Evolutionary conservation across 2,797 vertebrate genomes (phyloP).

Genomic region (Anas bernieri): DNA sequence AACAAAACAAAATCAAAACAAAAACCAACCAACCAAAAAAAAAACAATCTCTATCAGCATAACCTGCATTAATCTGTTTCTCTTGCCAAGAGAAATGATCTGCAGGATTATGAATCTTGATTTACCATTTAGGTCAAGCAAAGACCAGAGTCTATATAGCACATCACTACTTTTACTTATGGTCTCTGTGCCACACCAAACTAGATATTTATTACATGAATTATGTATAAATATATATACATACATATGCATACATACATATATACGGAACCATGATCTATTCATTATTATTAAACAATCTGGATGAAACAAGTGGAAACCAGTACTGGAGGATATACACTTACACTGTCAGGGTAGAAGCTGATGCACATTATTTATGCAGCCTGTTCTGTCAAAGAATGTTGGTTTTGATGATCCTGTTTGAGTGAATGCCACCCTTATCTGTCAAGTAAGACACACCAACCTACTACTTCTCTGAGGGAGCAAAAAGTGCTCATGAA

Average conservation of each 20-base stretch:
- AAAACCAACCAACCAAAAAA: too few species aligned
- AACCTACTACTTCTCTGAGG: neutral
- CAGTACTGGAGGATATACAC: constrained; percentile 43
- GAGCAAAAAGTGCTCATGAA: neutral
- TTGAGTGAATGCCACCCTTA: constrained; percentile 29
- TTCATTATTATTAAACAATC: constrained; percentile 36
- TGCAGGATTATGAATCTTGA: neutral
- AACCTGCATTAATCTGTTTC: neutral
- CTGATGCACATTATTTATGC: constrained; percentile 72
- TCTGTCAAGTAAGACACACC: constrained; percentile 58
- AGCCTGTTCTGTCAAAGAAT: constrained; percentile 59
- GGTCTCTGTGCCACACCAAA: neutral
- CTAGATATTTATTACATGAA: constrained; percentile 18
- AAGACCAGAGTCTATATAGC: neutral
- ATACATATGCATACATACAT: constrained; percentile 42
- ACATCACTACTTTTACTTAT: neutral
- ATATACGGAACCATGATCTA: constrained; percentile 47
- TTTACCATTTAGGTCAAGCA: neutral
- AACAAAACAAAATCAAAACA: too few species aligned
- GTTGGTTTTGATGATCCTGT: constrained; percentile 60
- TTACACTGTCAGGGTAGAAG: constrained; percentile 64
- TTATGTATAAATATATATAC: constrained; percentile 20
- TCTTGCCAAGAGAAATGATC: constrained; percentile 9
- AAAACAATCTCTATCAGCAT: neutral
- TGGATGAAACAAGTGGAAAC: constrained; percentile 56